Percentiles rank a stretch among this genome's conserved stretches.
Conservation (phyloP, 2,113 vertebrate species). For the Cnemophilus loriae region DNA sequence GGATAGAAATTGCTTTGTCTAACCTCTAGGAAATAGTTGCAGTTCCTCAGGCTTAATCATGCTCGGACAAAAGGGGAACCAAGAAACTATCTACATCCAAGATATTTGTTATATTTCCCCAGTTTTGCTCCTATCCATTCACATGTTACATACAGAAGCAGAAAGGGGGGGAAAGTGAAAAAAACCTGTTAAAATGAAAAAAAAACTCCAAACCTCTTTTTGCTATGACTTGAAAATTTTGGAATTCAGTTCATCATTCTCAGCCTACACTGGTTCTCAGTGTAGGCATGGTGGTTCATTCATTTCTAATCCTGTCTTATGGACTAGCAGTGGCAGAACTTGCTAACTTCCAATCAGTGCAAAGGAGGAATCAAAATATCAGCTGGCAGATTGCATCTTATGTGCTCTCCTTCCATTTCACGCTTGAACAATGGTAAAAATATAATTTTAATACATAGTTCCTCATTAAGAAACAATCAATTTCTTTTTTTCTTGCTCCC, state of each 20-base stretch:
- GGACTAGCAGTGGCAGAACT: neutral
- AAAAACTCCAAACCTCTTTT: neutral
- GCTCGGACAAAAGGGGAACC: neutral
- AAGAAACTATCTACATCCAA: neutral
- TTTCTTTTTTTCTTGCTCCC: neutral
- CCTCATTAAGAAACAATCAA: neutral
- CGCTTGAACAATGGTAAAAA: neutral
- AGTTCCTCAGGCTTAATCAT: neutral
- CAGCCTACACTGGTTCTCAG: neutral
- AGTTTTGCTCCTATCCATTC: neutral
- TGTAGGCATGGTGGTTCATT: neutral
- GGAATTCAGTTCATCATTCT: neutral
- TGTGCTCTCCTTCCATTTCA: neutral
- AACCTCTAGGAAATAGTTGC: neutral
- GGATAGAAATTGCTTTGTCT: neutral
- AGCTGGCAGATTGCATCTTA: neutral
- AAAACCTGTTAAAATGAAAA: neutral
- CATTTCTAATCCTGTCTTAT: neutral
- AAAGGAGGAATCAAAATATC: neutral
- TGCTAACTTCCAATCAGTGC: neutral
- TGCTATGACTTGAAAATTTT: neutral
- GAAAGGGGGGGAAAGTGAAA: rapidly evolving
- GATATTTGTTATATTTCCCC: neutral
- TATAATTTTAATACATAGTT: neutral
- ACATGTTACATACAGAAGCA: neutral